phyloP scores from a whole-genome alignment of 2,888 invertebrate genomes.

The Andrena fulva region DNA sequence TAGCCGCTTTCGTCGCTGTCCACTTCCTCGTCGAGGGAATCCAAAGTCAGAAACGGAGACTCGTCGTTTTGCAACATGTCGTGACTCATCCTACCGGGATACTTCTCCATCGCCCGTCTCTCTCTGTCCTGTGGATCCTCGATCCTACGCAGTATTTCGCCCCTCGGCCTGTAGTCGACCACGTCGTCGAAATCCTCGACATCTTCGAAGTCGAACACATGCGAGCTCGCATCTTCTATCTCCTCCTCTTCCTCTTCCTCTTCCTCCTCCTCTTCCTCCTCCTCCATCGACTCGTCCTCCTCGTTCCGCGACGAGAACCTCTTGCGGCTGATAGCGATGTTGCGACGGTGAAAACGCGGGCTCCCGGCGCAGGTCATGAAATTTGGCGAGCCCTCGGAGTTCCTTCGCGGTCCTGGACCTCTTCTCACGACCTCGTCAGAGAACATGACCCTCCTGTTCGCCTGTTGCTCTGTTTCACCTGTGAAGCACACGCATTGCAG shows the following conservation, averaged over 20 bases:
- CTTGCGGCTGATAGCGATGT: constrained; percentile 66
- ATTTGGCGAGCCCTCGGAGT: constrained; percentile 82
- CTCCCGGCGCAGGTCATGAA: constrained; percentile 82
- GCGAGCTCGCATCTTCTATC: constrained; percentile 66
- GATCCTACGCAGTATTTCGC: constrained; percentile 75
- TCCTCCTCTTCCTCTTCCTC: constrained; percentile 63
- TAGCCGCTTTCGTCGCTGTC: constrained; percentile 96
- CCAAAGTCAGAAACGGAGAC: constrained; percentile 81
- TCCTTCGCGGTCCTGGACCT: constrained; percentile 76
- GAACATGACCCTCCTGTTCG: constrained; percentile 72
- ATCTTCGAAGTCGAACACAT: constrained; percentile 81
- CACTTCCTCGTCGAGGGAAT: constrained; percentile 88
- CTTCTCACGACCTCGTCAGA: constrained; percentile 68
- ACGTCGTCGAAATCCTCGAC: constrained; percentile 81
- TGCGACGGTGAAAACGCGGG: constrained; percentile 78
- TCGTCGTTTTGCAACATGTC: constrained; percentile 77
- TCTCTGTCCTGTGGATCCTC: constrained; percentile 76
- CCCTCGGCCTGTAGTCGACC: constrained; percentile 82
- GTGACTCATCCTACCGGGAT: constrained; percentile 67
- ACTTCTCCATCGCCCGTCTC: constrained; percentile 71
- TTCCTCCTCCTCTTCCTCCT: constrained; percentile 72
- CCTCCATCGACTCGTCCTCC: constrained; percentile 79
- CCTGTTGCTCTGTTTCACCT: constrained; percentile 71
- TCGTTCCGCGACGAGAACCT: constrained; percentile 76
- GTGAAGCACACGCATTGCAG: neutral